Conservation (phyloP, 64 coral and sea anemone species). For the Stichodactyla helianthus region DNA sequence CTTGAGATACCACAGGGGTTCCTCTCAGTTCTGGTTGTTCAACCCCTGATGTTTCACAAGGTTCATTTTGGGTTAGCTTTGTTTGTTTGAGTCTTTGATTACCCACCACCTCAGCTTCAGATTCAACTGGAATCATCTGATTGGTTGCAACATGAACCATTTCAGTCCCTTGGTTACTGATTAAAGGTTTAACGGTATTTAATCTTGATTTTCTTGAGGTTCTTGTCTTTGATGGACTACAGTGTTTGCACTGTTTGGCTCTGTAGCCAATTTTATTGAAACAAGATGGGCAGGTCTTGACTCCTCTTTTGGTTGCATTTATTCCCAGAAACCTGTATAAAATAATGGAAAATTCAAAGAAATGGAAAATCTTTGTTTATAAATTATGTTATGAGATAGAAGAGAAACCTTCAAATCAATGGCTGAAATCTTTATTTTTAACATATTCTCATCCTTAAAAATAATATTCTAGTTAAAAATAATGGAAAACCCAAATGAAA, state of each 20-base stretch:
- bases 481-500: too few relatives aligned
- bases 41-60: neutral
- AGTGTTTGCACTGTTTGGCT: constrained; percentile 87
- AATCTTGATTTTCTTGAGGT: constrained; percentile 37
- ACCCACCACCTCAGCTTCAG: neutral
- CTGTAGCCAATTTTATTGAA: constrained; percentile 91
- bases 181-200: constrained; percentile 21
- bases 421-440: too few relatives aligned
- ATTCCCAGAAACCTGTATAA: constrained; percentile 65
- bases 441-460: too few relatives aligned
- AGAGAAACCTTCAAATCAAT: too few relatives aligned
- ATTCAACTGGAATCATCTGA: neutral
- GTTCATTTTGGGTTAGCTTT: neutral
- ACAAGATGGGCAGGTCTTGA: constrained; percentile 85
- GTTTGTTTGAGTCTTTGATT: neutral
- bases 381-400: neutral
- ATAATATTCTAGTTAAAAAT: too few relatives aligned
- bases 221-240: constrained; percentile 58
- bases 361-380: neutral
- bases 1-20: neutral
- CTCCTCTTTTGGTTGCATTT: constrained; percentile 91
- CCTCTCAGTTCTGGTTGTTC: neutral
- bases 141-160: neutral
- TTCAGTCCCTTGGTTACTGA: constrained; percentile 30
- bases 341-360: too few relatives aligned